phyloP scores from a whole-genome alignment of 2,113 vertebrate genomes.

The Ciconia maguari region DNA sequence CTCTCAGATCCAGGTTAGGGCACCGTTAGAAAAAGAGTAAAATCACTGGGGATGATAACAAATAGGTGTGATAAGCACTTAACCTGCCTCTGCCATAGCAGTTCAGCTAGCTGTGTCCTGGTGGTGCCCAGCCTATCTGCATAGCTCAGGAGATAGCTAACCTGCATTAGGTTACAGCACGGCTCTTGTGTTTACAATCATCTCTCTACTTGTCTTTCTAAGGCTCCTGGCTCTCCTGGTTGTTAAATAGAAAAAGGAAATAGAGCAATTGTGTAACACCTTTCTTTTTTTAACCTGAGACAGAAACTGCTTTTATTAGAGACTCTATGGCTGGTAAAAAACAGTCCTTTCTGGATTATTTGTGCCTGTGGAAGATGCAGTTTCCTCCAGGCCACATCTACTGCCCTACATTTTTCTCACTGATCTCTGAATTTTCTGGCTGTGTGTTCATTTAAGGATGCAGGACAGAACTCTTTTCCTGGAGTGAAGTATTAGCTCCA shows the following conservation, averaged over 20 bases:
- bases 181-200: not conserved
- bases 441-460: not conserved
- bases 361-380: not conserved
- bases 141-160: not conserved
- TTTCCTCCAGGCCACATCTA: not conserved
- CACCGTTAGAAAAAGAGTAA: not conserved
- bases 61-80: not conserved
- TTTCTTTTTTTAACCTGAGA: slow-evolving; percentile 47
- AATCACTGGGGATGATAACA: not conserved
- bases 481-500: not conserved
- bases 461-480: not conserved
- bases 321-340: not conserved
- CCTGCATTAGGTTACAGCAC: slow-evolving; percentile 34
- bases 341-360: not conserved
- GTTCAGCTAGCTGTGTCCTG: not conserved
- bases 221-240: not conserved
- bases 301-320: slow-evolving; percentile 28
- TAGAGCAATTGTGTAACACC: slow-evolving; percentile 52
- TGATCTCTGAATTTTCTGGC: not conserved
- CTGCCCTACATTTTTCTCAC: not conserved
- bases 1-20: not conserved
- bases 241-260: slow-evolving; percentile 17
- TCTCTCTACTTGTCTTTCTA: not conserved
- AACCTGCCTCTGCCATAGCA: not conserved
- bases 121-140: not conserved